Evolutionary conservation across 2,888 invertebrate species (phyloP).

Genomic region (Himalopsyche tibetana): DNA sequence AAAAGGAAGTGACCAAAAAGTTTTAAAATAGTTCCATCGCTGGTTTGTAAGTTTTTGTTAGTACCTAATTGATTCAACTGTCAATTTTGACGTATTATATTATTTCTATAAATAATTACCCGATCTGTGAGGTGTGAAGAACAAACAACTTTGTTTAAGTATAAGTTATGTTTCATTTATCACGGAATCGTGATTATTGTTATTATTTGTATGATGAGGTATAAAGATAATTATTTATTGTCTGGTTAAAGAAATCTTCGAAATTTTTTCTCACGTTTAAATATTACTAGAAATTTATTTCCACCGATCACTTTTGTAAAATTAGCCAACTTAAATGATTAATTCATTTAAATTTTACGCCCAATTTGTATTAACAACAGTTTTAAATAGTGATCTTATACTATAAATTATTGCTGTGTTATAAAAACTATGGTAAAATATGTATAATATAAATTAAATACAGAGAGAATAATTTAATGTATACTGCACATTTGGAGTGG

Average conservation of each 20-base stretch:
- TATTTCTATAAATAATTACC: background rate
- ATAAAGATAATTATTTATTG: background rate
- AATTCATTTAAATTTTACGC: too few relatives aligned
- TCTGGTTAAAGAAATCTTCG: background rate
- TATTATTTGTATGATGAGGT: background rate
- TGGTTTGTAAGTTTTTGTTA: too few relatives aligned
- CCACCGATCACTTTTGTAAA: background rate
- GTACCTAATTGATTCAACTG: background rate
- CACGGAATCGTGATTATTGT: conserved; percentile 5
- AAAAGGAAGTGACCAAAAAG: too few relatives aligned
- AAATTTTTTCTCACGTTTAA: conserved; percentile 8
- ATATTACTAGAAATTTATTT: background rate
- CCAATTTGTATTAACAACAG: too few relatives aligned
- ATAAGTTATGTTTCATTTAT: background rate
- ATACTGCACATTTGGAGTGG: too few relatives aligned
- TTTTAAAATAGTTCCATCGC: too few relatives aligned
- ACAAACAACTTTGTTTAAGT: background rate
- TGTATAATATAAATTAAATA: too few relatives aligned
- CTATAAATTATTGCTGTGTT: too few relatives aligned
- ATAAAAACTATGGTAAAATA: too few relatives aligned
- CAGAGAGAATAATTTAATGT: too few relatives aligned
- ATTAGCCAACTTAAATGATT: too few relatives aligned
- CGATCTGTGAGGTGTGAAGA: background rate
- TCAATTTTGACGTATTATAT: conserved; percentile 2
- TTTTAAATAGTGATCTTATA: too few relatives aligned